Conservation (phyloP, 2,113 vertebrate species). For the Martes martes region DNA sequence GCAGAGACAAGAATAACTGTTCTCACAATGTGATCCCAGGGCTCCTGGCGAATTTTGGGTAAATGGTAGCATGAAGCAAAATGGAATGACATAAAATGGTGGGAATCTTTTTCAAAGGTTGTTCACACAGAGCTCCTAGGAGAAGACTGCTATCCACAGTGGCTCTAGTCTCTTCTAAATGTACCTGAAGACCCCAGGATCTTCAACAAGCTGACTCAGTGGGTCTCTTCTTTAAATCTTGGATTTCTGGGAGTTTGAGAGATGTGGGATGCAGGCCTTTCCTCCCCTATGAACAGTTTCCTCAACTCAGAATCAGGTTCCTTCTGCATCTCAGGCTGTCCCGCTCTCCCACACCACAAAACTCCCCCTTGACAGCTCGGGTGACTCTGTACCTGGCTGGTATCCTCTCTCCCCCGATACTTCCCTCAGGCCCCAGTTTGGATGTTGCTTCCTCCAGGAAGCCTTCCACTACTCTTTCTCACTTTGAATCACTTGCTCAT, state of each 20-base stretch:
- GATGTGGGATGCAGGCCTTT: no score
- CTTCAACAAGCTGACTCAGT: fast-evolving
- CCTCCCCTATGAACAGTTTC: neutral
- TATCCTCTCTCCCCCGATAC: neutral
- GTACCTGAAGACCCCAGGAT: neutral
- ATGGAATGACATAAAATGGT: neutral
- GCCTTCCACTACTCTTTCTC: neutral
- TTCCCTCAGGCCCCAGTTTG: neutral
- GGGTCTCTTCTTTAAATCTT: neutral
- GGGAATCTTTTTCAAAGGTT: neutral
- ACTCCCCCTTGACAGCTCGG: no score
- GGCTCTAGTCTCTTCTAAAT: no score
- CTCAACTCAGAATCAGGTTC: neutral
- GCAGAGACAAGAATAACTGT: neutral
- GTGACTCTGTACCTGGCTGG: fast-evolving
- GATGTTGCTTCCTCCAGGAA: neutral
- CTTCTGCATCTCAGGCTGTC: neutral
- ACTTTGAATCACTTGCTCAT: neutral
- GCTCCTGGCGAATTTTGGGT: neutral
- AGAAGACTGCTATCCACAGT: fast-evolving
- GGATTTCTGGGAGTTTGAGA: neutral
- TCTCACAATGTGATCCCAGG: neutral
- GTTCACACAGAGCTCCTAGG: neutral
- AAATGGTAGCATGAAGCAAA: neutral
- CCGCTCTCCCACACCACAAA: fast-evolving